Conservation (phyloP, 1,140 invertebrate genomes). For the Nymphalis io region DNA sequence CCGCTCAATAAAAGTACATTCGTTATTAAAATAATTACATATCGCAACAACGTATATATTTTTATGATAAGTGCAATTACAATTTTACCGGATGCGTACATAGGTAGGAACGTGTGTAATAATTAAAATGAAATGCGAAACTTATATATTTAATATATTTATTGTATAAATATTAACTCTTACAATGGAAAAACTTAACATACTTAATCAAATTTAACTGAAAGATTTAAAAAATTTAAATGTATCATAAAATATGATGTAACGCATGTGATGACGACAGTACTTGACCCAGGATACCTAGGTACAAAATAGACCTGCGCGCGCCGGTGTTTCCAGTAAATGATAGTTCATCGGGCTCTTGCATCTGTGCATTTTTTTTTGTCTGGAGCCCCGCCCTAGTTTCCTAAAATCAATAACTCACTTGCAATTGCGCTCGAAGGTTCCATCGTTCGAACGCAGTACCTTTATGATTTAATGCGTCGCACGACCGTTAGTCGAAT, state of each 20-base stretch:
- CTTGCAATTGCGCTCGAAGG: neutral
- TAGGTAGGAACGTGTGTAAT: neutral
- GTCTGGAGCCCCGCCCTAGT: conserved; percentile 19
- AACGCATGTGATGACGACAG: neutral
- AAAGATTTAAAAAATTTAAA: neutral
- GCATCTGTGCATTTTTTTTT: conserved; percentile 18
- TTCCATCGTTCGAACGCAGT: neutral
- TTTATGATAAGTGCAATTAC: neutral
- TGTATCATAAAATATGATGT: neutral
- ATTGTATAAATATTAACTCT: no score
- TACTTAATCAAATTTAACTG: no score
- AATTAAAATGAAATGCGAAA: no score
- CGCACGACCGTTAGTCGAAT: neutral
- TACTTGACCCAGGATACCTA: conserved; percentile 17
- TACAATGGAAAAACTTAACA: no score
- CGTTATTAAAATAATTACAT: neutral
- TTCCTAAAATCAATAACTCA: conserved; percentile 25
- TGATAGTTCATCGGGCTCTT: conserved; percentile 18
- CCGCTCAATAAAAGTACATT: conserved; percentile 3
- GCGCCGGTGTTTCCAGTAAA: conserved; percentile 20
- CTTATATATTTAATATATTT: no score
- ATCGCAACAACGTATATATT: neutral
- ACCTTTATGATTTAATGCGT: neutral
- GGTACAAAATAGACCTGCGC: conserved; percentile 16
- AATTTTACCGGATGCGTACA: neutral